These are phyloP conservation scores for Geophilus truncorum DNA, from an alignment of 2,888 invertebrate species.

Conservation along the genomic window DNA sequence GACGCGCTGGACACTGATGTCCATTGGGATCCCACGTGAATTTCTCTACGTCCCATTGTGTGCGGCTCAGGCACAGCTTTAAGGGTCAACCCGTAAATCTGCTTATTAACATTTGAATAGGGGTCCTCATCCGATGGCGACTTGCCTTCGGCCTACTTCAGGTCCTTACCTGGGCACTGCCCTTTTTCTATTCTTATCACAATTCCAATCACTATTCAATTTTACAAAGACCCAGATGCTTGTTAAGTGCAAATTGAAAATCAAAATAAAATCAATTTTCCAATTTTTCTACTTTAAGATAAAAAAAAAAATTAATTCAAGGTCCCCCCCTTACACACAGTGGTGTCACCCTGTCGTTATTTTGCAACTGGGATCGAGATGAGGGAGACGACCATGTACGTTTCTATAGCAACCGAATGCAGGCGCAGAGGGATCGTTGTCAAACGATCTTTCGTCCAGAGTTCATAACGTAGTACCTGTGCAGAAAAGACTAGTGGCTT, in stretches of 20 bases:
- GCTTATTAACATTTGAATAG: neutral
- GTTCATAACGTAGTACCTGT: neutral
- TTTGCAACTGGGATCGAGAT: neutral
- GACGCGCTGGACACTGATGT: neutral
- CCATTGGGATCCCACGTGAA: neutral
- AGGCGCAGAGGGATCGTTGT: neutral
- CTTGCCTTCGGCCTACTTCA: neutral
- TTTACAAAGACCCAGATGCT: neutral
- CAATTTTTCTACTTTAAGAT: neutral
- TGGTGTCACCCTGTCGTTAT: neutral
- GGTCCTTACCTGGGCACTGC: neutral
- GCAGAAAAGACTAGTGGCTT: neutral
- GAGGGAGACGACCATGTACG: neutral
- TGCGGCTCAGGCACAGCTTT: neutral
- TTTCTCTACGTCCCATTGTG: neutral
- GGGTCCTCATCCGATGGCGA: neutral
- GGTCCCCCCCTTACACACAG: neutral
- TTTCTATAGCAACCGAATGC: neutral
- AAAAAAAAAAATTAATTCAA: neutral
- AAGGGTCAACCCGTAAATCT: neutral
- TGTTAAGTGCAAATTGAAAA: neutral
- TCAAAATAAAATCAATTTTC: neutral
- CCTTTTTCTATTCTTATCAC: neutral
- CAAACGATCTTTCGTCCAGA: neutral
- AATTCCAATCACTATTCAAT: neutral